Percentiles rank a stretch among this genome's conserved stretches.
phyloP scores from a whole-genome alignment of 2,797 vertebrate genomes.

The Iguana delicatissima region DNA sequence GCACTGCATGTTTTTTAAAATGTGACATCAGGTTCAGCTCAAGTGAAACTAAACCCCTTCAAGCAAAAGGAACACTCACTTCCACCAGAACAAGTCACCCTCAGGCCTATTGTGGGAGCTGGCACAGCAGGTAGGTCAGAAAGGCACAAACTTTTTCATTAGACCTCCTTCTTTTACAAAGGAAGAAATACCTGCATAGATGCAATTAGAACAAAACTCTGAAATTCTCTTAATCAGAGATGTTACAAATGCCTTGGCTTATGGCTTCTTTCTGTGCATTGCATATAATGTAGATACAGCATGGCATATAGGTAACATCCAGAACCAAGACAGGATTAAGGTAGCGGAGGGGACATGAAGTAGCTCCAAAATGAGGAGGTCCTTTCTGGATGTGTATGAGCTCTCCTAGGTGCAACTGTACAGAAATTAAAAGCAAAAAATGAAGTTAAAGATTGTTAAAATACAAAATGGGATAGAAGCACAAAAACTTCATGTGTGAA shows the following conservation, averaged over 20 bases:
- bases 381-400: too few relatives aligned
- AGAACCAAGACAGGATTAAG: not conserved
- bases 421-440: too few relatives aligned
- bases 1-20: constrained; percentile 31
- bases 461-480: too few relatives aligned
- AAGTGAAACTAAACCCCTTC: constrained; percentile 55
- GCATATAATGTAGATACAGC: not conserved
- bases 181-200: not conserved
- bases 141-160: constrained; percentile 12
- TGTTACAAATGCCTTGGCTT: too few relatives aligned
- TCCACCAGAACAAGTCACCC: constrained; percentile 35
- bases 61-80: constrained; percentile 26
- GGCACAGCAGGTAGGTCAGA: constrained; percentile 12
- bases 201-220: not conserved
- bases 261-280: not conserved
- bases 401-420: too few relatives aligned
- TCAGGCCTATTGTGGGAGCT: not conserved
- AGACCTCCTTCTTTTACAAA: not conserved
- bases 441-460: too few relatives aligned
- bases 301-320: not conserved
- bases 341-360: too few relatives aligned
- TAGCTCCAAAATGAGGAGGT: too few relatives aligned
- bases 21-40: constrained; percentile 56
- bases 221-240: not conserved
- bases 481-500: too few relatives aligned